phyloP scores from a whole-genome alignment of 2,113 vertebrate genomes.

The Ceuthmochares aereus region DNA sequence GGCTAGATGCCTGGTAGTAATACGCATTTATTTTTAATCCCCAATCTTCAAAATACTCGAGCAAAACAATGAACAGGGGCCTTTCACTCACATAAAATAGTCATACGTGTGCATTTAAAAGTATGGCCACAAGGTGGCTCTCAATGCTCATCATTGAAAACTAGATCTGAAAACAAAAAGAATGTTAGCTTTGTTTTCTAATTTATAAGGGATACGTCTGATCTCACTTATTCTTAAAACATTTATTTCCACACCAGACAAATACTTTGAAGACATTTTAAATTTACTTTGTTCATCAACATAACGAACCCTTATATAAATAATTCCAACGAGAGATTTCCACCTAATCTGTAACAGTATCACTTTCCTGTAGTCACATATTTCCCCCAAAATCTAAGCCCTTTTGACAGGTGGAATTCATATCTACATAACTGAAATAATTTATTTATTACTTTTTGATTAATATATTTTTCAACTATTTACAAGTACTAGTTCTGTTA shows the following conservation, averaged over 20 bases:
- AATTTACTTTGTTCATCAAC: not conserved
- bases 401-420: not conserved
- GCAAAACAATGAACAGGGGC: not conserved
- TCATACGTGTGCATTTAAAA: not conserved
- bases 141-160: constrained; percentile 55
- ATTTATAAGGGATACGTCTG: not conserved
- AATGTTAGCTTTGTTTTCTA: not conserved
- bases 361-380: not conserved
- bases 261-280: not conserved
- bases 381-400: not conserved
- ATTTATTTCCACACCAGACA: not conserved
- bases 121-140: constrained; percentile 69
- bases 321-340: not conserved
- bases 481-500: not conserved
- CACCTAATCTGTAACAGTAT: not conserved
- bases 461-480: not conserved
- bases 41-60: not conserved
- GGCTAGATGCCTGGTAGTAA: not conserved
- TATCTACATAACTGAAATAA: not conserved
- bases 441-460: not conserved
- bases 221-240: not conserved
- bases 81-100: not conserved
- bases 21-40: not conserved
- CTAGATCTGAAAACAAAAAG: not conserved
- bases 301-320: not conserved